These are phyloP conservation scores for Bibio marci DNA, from an alignment of 2,888 invertebrate species.

Conservation along the genomic window DNA sequence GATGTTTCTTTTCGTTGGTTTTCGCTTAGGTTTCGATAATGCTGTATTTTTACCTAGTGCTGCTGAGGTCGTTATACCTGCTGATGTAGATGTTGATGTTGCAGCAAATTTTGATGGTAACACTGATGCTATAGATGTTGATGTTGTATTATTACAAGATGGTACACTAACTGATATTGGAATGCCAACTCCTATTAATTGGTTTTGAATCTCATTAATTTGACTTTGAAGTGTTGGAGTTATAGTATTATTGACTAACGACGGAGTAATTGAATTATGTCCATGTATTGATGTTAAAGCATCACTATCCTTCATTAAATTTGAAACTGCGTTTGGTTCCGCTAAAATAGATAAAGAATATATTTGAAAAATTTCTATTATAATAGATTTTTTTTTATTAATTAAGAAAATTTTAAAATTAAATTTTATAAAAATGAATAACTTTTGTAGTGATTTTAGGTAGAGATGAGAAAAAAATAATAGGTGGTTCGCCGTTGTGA, in stretches of 20 bases:
- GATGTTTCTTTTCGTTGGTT: neutral
- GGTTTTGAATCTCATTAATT: slow-evolving; percentile 15
- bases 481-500: too few species aligned
- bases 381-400: too few species aligned
- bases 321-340: neutral
- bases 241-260: slow-evolving; percentile 11
- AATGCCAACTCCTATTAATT: slow-evolving; percentile 11
- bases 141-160: neutral
- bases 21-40: slow-evolving; percentile 3
- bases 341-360: too few species aligned
- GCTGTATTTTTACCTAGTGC: slow-evolving; percentile 2
- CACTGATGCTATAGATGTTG: slow-evolving; percentile 1
- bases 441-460: too few species aligned
- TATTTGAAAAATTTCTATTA: too few species aligned
- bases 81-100: slow-evolving; percentile 7
- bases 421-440: too few species aligned
- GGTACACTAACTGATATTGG: neutral
- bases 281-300: slow-evolving; percentile 5
- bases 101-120: slow-evolving; percentile 2
- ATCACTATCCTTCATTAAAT: too few species aligned
- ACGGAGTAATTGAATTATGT: slow-evolving; percentile 8
- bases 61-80: slow-evolving; percentile 9
- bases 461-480: too few species aligned
- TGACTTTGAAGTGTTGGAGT: slow-evolving; percentile 13
- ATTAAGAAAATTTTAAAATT: too few species aligned